Base-by-base conservation (phyloP, 2,797 vertebrate genomes). In the Anguilla megastoma region DNA sequence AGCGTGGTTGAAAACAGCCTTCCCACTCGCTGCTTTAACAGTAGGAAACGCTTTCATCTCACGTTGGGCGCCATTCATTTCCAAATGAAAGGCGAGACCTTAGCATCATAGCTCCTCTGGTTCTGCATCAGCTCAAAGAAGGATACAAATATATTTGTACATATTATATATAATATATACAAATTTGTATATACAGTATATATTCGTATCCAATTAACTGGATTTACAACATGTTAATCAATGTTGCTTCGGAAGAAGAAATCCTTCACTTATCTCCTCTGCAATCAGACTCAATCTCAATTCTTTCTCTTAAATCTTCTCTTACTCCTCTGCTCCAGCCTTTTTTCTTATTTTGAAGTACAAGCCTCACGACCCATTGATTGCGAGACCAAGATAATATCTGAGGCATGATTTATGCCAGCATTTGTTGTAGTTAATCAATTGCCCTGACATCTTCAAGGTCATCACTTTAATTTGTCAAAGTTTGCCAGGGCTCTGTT, bases 61-160 rank as follows among this genome's bases (percentile, higher is more conserved):
- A 6, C 76, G 41, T 48, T 80, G 41, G 24, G 76, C 76, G 8
- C 21, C 7, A 24, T 82, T 50, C 1, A 48, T 82, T 48, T 82
- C 79, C 45, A 10, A 82, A 82, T 48, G 79, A 82, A 82, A 50
- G 79, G 18, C 48, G 16, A 48, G 45, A 82, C 79, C 79, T 82
- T 50, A 8, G 10, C 79, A 9, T 48, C 41, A 24, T 50, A 24
- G 1, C 27, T 45, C 36, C 36, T 45, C 16, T 48, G 76, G 36
- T 41, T 80, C 30, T 12, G 30, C 69, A 33, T 74, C 76, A 6
- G 76, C 76, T 45, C 14, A 24, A n/a, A 48, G 12, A 50, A 48
- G 41, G 36, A 45, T 82, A 50, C 48, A 8, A 50, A 82, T n/a
- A 10, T 24, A 80, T 41, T 0, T 41, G 36, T 41, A 41, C 36